Evolutionary conservation across 2,797 vertebrate genomes (phyloP).

Genomic region (Squalus acanthias): DNA sequence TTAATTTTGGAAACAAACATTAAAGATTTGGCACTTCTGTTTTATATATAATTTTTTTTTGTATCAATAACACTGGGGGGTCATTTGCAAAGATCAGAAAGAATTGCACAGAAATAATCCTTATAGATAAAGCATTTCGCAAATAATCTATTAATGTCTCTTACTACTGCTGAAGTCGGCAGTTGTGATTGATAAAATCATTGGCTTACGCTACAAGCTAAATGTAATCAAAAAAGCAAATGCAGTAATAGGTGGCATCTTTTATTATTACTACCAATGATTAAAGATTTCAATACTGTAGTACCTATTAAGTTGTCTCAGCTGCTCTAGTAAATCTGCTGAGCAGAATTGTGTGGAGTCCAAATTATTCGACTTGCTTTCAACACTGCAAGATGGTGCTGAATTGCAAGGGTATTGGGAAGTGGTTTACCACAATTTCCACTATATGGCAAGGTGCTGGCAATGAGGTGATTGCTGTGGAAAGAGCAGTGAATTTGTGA

Average conservation of each 20-base stretch:
- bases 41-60: background rate
- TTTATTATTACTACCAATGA: background rate
- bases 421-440: slow-evolving; percentile 30
- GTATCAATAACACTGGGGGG: background rate
- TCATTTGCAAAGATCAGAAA: background rate
- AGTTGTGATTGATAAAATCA: background rate
- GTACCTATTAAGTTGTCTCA: background rate
- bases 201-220: background rate
- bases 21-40: background rate
- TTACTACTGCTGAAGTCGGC: background rate
- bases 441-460: slow-evolving; percentile 22
- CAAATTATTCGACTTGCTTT: background rate
- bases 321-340: background rate
- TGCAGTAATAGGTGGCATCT: background rate
- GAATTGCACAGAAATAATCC: background rate
- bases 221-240: background rate
- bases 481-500: background rate
- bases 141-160: background rate
- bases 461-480: background rate
- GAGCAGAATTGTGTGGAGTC: background rate
- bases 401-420: slow-evolving; percentile 25
- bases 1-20: background rate
- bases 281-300: background rate
- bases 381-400: background rate
- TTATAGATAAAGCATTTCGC: background rate